Evolutionary conservation across 2,888 invertebrate species (phyloP), one percentile per base, ranked within the genome.

Genomic region (Tiliacea aurago): DNA sequence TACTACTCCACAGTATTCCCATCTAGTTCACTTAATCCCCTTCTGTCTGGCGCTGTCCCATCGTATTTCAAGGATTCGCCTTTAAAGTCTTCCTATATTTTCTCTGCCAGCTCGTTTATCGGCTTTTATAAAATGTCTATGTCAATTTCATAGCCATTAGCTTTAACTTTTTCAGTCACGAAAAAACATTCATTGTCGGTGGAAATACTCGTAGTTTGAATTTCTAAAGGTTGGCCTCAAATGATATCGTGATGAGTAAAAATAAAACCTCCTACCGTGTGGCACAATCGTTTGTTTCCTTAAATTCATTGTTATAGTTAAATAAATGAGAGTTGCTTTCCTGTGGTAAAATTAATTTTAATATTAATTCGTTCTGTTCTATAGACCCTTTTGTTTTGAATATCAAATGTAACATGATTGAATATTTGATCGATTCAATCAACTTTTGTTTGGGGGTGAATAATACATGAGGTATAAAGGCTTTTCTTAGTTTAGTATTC

Each of bases 361-460:
- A 80, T 68, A 59, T 15, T 49, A 65, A 28, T 68, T 59, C 41
- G 41, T 66, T 67, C 6, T 13, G 41, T 67, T 67, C 23, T 23
- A 37, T 45, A 28, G 41, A 51, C 61, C 73, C 53, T 80, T 68
- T 76, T 62, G 68, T 81, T 84, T 76, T 62, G 58, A 69, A 66
- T 81, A 80, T 55, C n/a, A 68, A 81, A 81, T 67, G 76, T 84
- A 37, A 63, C 58, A 56, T 63, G 62, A 69, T 84, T 76, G 65
- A 81, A 66, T 81, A 69, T 71, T 71, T 84, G 53, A 84, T 84
- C 66, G 51, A 69, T 63, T 81, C 43, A 59, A 76, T 76, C 51
- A 53, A 63, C 55, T 68, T 81, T 81, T 71, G 53, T 69, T 84
- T 69, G 61, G 58, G 81, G 84, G 84, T 81, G 84, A 84, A 81